Conservation (phyloP, 2,797 vertebrate genomes). For the Hozukius guyotensis region DNA sequence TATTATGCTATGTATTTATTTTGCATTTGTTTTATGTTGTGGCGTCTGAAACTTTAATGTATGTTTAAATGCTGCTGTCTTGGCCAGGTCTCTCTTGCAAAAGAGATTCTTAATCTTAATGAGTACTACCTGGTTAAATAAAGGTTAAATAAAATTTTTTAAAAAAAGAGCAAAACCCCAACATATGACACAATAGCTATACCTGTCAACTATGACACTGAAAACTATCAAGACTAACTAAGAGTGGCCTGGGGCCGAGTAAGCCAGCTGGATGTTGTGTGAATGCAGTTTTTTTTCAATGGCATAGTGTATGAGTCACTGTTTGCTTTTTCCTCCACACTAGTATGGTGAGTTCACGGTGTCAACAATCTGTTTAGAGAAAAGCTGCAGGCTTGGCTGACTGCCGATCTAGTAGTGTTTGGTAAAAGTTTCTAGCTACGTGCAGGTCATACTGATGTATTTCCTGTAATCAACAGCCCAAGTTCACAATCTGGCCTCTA, state of each 20-base stretch:
- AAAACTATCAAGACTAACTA: not conserved
- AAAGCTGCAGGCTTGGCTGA: not conserved
- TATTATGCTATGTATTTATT: no score
- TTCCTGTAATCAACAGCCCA: slow-evolving; percentile 37
- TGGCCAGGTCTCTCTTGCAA: no score
- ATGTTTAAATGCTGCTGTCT: no score
- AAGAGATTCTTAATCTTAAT: no score
- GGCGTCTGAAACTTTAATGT: no score
- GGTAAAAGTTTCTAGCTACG: slow-evolving; percentile 12
- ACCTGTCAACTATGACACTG: not conserved
- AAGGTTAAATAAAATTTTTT: no score
- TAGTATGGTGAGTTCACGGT: slow-evolving; percentile 4
- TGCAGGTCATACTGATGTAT: slow-evolving; percentile 29
- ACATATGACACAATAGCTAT: not conserved
- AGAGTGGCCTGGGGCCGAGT: not conserved
- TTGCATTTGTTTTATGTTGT: no score
- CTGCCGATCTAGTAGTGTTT: not conserved
- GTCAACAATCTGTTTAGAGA: slow-evolving; percentile 6
- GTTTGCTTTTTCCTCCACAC: not conserved
- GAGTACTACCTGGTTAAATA: no score
- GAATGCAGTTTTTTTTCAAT: not conserved
- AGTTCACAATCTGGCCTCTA: slow-evolving; percentile 13
- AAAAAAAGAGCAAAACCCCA: not conserved
- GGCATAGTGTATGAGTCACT: not conserved
- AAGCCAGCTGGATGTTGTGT: not conserved